These are phyloP conservation scores for Burhinus oedicnemus DNA, from an alignment of 2,113 vertebrate genomes.

Conservation along the genomic window DNA sequence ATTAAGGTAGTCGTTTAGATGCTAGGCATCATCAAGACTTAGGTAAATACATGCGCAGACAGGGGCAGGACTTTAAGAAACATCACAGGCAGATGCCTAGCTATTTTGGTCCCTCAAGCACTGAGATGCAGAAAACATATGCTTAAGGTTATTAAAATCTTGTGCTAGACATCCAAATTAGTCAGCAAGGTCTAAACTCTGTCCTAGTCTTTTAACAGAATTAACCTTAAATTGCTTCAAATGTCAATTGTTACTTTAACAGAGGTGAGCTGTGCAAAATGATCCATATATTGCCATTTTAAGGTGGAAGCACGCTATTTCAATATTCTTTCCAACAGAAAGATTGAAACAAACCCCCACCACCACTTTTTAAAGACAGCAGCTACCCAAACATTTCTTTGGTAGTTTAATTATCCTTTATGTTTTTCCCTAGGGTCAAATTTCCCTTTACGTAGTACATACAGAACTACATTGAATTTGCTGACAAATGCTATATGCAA, in stretches of 20 bases:
- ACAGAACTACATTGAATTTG: constrained; percentile 5
- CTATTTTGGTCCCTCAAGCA: background rate
- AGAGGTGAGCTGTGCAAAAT: background rate
- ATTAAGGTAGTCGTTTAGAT: background rate
- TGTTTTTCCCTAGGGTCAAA: background rate
- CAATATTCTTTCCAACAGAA: background rate
- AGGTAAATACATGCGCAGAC: background rate
- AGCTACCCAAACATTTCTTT: background rate
- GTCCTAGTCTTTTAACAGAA: background rate
- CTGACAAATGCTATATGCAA: constrained; percentile 8
- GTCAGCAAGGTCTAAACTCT: background rate
- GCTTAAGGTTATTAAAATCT: background rate
- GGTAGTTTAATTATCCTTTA: constrained; percentile 40
- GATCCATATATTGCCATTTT: background rate
- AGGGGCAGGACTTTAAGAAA: background rate
- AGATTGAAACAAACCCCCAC: background rate
- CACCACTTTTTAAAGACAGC: constrained; percentile 37
- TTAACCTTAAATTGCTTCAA: background rate
- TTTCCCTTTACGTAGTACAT: constrained; percentile 5
- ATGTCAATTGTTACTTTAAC: background rate
- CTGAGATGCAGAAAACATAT: background rate
- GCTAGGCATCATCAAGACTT: background rate
- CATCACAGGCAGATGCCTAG: background rate
- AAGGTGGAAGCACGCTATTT: background rate
- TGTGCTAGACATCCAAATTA: background rate